A percentile compares a stretch with the other conserved stretches of the same genome.
phyloP scores from a whole-genome alignment of 2,797 vertebrate genomes.

The Alosa sapidissima region DNA sequence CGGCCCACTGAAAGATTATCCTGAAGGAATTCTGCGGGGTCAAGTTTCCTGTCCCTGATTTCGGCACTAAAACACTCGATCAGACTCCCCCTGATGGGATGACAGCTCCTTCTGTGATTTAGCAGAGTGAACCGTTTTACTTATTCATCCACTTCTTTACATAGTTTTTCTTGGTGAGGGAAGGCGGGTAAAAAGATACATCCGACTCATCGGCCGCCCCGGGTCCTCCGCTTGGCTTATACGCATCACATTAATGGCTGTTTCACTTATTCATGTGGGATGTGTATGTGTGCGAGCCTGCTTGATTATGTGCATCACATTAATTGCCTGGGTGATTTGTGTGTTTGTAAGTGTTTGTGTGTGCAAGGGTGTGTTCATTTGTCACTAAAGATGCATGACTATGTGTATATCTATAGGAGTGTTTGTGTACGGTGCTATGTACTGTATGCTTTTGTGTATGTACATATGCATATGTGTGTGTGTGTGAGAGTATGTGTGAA shows the following conservation, averaged over 20 bases:
- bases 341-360: neutral
- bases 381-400: neutral
- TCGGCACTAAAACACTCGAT: slow-evolving; percentile 11
- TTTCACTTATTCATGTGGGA: slow-evolving; percentile 13
- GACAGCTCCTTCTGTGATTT: slow-evolving; percentile 15
- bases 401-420: neutral
- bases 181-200: slow-evolving; percentile 2
- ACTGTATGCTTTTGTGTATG: neutral
- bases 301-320: neutral
- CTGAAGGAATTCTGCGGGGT: neutral
- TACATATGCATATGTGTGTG: neutral
- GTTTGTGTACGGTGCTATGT: neutral
- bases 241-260: neutral
- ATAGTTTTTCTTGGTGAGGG: slow-evolving; percentile 17
- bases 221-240: neutral
- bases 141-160: slow-evolving; percentile 17
- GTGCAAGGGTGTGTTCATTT: neutral
- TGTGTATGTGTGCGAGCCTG: neutral
- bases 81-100: slow-evolving; percentile 7
- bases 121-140: neutral
- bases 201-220: neutral
- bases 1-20: neutral
- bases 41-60: slow-evolving; percentile 1
- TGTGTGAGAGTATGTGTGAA: neutral
- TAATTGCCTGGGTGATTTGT: neutral